Evolutionary conservation across 1,140 invertebrate species (phyloP), one percentile per base, ranked within the genome.

Genomic region (Mercenaria mercenaria): DNA sequence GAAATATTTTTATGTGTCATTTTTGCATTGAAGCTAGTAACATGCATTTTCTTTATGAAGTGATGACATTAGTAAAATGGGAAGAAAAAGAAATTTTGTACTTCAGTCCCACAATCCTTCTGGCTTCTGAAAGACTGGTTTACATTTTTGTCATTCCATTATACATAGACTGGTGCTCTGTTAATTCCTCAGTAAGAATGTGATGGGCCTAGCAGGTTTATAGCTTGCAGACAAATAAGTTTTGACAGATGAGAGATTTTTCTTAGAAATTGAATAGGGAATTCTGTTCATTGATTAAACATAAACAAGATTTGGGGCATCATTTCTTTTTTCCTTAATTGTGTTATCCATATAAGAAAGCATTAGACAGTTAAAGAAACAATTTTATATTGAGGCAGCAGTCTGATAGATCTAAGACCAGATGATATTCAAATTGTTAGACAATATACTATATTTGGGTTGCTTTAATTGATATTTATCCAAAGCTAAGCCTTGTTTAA

Each of bases 191-290:
- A 11, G 52, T 61, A 34, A 43, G 52, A 64, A 39, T 23, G 37
- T 81, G 61, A 81, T 81, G 32, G 79, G 26, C 34, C 52, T 64
- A 41, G 26, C 56, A 67, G 80, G 23, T 47, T 82, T 29, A 32
- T 67, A 10, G 1, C 29, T 34, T 23, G 32, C 52, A 26, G 39
- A 82, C 32, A 37, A 59, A 61, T 61, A 20, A 67, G 37, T 82
- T 82, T 43, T 82, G 80, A 82, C 80, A 82, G 59, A 64, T 41
- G 43, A 32, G 61, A 82, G 80, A 67, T 37, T 81, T 82, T 34
- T 29, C 11, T 8, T 29, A 61, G 50, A 67, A 64, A 56, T 82
- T 64, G 59, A 82, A 82, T 34, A 43, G 37, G 80, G 59, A 82
- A 64, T 82, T 34, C 52, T n/a, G 3, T 15, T 47, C 80, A 52